Evolutionary conservation across 2,888 invertebrate genomes (phyloP).

Genomic region (Dyspetes luteomarginatus): DNA sequence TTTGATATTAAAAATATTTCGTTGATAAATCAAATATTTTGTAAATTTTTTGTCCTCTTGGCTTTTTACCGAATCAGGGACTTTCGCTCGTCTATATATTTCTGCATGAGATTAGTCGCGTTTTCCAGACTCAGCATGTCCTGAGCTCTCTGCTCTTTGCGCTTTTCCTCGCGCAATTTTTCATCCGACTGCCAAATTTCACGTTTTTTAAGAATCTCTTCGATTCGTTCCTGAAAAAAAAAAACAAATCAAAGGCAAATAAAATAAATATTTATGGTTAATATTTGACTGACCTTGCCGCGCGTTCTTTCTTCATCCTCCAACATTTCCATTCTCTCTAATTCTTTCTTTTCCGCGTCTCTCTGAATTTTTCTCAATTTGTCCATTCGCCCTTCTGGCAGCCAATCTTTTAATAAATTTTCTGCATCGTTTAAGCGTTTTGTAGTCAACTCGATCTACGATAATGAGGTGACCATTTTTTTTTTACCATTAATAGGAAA

Average conservation of each 20-base stretch:
- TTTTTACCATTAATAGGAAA: not conserved
- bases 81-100: conserved; percentile 56
- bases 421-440: conserved; percentile 32
- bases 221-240: conserved; percentile 51
- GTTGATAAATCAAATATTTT: not conserved
- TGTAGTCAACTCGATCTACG: conserved; percentile 27
- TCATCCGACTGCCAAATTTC: conserved; percentile 30
- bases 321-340: conserved; percentile 27
- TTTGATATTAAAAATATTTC: not conserved
- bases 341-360: conserved; percentile 38
- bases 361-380: conserved; percentile 42
- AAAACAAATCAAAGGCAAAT: not conserved
- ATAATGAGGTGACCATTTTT: not conserved
- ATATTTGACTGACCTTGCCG: conserved; percentile 36
- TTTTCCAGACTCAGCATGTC: conserved; percentile 44
- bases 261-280: not conserved
- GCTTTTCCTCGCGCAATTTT: conserved; percentile 29
- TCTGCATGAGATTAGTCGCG: conserved; percentile 54
- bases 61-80: not conserved
- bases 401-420: conserved; percentile 55
- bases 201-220: conserved; percentile 27
- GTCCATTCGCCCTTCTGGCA: conserved; percentile 49
- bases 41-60: not conserved
- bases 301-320: conserved; percentile 52
- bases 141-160: conserved; percentile 23